Evolutionary conservation across 2,113 vertebrate genomes (phyloP).

Genomic region (Podarcis raffonei): DNA sequence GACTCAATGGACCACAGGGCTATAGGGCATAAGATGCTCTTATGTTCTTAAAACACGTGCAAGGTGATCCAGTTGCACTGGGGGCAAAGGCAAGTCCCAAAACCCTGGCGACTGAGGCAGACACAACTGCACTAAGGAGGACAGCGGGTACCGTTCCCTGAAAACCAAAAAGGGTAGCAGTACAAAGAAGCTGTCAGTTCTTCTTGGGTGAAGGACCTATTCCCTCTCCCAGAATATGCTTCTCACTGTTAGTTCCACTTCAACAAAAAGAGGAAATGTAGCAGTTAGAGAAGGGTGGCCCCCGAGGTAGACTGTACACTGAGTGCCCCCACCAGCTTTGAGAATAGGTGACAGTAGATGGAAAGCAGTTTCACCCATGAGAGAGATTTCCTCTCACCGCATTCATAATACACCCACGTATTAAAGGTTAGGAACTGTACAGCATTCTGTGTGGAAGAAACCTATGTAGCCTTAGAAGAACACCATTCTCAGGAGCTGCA

Average conservation of each 20-base stretch:
- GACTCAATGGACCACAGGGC: too few relatives aligned
- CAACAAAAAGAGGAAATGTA: conserved; percentile 25
- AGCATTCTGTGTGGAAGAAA: conserved; percentile 60
- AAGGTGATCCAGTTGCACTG: not conserved
- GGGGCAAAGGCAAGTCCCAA: not conserved
- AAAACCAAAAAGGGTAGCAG: not conserved
- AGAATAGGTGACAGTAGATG: not conserved
- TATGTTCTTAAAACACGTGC: not conserved
- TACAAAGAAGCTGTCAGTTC: not conserved
- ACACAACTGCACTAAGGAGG: accelerated
- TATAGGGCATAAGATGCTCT: too few relatives aligned
- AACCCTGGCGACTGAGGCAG: not conserved
- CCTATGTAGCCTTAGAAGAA: conserved; percentile 51
- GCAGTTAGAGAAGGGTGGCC: conserved; percentile 44
- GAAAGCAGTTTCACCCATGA: not conserved
- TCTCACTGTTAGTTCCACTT: not conserved
- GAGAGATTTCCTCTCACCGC: not conserved
- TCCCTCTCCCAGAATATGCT: not conserved
- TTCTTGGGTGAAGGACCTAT: conserved; percentile 3
- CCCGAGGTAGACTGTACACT: conserved; percentile 75
- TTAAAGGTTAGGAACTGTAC: conserved; percentile 33
- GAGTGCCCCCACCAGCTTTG: conserved; percentile 46
- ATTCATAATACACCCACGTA: conserved; percentile 57
- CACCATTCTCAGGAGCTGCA: not conserved
- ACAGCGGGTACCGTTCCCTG: conserved; percentile 19